Conservation (phyloP, 2,113 vertebrate genomes). For the Crotalus viridis region DNA sequence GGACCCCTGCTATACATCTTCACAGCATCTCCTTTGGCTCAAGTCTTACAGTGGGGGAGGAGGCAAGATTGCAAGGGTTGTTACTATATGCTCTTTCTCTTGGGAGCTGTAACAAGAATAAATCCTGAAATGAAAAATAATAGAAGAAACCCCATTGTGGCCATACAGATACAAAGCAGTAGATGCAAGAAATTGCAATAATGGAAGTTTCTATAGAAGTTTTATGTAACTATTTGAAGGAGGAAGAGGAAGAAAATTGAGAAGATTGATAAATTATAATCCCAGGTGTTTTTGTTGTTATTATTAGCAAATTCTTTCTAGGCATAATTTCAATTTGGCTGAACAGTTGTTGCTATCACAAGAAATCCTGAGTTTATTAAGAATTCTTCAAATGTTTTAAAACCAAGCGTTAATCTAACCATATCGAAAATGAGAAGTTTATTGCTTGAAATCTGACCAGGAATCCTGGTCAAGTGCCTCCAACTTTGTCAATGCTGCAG, state of each 20-base stretch:
- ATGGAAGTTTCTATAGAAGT: not conserved
- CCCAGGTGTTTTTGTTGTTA: not conserved
- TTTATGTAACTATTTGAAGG: constrained; percentile 2
- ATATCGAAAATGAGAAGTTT: constrained; percentile 33
- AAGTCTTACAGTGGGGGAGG: not conserved
- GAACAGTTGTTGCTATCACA: not conserved
- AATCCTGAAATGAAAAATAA: not conserved
- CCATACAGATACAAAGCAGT: not conserved
- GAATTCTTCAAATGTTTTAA: constrained; percentile 39
- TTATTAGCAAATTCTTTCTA: not conserved
- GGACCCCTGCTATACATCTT: not conserved
- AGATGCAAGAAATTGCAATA: not conserved
- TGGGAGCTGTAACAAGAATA: not conserved
- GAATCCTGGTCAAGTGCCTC: not conserved
- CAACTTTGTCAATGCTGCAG: constrained; percentile 32
- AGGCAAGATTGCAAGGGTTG: not conserved
- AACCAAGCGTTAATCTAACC: constrained; percentile 21
- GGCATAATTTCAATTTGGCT: constrained; percentile 23
- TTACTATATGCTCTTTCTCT: not conserved
- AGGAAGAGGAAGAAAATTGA: not conserved
- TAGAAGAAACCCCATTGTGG: not conserved
- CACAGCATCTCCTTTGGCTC: not conserved
- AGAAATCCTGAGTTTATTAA: constrained; percentile 35
- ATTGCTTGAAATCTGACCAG: constrained; percentile 23
- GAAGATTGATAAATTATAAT: constrained; percentile 9